Evolutionary conservation across 1,140 invertebrate species (phyloP).

Genomic region (Atta texana): DNA sequence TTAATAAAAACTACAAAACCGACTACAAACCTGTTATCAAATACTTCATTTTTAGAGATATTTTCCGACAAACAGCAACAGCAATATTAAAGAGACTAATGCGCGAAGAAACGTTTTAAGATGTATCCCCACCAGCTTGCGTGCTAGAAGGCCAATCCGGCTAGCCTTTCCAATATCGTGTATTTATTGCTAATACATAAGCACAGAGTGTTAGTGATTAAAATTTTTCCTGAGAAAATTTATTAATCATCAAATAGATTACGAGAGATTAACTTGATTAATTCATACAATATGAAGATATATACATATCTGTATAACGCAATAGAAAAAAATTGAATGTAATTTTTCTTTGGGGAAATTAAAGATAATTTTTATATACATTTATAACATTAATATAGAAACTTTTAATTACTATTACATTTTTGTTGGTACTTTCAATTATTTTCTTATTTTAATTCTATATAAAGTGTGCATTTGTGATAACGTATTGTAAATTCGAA

Average conservation of each 20-base stretch:
- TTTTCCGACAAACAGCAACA: constrained; percentile 10
- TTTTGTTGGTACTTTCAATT: neutral
- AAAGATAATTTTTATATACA: neutral
- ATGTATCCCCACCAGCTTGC: constrained; percentile 35
- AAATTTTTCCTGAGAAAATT: constrained; percentile 3
- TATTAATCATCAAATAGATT: constrained; percentile 2
- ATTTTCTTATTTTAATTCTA: too few species aligned
- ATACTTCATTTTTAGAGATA: constrained; percentile 72
- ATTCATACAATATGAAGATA: neutral
- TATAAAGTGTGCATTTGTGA: too few species aligned
- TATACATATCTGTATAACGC: neutral
- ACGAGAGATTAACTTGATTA: neutral
- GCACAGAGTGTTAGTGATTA: neutral
- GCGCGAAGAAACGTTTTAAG: constrained; percentile 25
- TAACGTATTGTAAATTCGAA: too few species aligned
- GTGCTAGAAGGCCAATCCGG: neutral
- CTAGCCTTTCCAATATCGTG: constrained; percentile 33
- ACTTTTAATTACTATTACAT: neutral
- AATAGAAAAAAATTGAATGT: neutral
- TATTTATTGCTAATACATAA: neutral
- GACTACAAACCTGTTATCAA: constrained; percentile 66
- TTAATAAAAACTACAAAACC: neutral
- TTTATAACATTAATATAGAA: neutral
- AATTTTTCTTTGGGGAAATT: neutral
- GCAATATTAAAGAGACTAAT: neutral